Evolutionary conservation across 2,888 invertebrate species (phyloP).

Genomic region (Herminia tarsipennalis): DNA sequence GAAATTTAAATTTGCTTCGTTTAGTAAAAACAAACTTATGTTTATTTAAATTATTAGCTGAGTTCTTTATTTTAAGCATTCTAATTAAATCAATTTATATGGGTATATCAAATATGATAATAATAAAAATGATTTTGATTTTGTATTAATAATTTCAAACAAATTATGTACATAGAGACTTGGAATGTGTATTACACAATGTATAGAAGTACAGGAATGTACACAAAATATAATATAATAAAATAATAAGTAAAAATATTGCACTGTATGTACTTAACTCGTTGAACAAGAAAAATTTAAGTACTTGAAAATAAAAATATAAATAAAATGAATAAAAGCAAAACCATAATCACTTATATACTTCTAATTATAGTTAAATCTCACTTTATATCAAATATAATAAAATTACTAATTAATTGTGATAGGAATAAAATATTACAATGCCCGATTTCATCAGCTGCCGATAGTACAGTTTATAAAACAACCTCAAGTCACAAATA

Average conservation of each 20-base stretch:
- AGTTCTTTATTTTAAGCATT: too few species aligned
- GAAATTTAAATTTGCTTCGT: too few species aligned
- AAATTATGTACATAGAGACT: conserved; percentile 15
- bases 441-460: conserved; percentile 2
- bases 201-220: conserved; percentile 30
- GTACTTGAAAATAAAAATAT: conserved; percentile 15
- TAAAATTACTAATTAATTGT: conserved; percentile 8
- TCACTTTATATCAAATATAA: conserved; percentile 20
- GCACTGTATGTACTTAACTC: conserved; percentile 28
- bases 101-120: too few species aligned
- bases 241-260: conserved; percentile 34
- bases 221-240: conserved; percentile 17
- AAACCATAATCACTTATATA: conserved; percentile 9
- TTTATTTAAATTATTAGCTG: too few species aligned
- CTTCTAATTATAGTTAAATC: conserved; percentile 20
- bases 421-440: background rate
- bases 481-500: too few species aligned
- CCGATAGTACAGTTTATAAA: background rate
- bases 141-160: conserved; percentile 12
- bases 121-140: conserved; percentile 3
- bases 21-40: too few species aligned
- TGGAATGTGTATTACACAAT: conserved; percentile 25
- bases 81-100: too few species aligned
- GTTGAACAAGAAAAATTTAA: conserved; percentile 24
- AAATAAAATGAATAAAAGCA: conserved; percentile 9